Evolutionary conservation across 2,113 vertebrate genomes (phyloP).

Genomic region (Limanda limanda): DNA sequence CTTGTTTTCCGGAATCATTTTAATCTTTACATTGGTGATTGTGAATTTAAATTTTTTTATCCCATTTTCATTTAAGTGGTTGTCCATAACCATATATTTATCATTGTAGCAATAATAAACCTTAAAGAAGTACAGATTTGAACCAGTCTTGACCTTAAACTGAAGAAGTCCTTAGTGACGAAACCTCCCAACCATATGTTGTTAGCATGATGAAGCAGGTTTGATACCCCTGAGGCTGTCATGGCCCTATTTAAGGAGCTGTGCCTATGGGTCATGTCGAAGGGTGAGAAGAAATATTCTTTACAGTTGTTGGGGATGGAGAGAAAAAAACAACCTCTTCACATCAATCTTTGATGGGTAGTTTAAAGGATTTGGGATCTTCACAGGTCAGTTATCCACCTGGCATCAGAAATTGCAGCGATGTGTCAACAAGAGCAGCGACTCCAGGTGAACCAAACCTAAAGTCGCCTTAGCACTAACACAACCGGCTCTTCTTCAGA

Average conservation of each 20-base stretch:
- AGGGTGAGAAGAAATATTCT: background rate
- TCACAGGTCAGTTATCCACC: background rate
- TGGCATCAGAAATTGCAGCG: background rate
- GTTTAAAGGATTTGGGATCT: background rate
- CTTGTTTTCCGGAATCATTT: background rate
- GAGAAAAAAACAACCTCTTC: background rate
- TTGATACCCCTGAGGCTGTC: background rate
- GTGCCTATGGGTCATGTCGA: background rate
- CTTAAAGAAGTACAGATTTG: too few relatives aligned
- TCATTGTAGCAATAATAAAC: too few relatives aligned
- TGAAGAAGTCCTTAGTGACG: too few relatives aligned
- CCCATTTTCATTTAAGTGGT: too few relatives aligned
- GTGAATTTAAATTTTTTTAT: too few relatives aligned
- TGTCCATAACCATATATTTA: too few relatives aligned
- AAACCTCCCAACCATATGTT: background rate
- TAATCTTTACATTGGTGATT: background rate
- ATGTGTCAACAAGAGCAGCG: background rate
- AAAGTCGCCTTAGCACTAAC: background rate
- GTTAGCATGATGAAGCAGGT: background rate
- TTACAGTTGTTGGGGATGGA: background rate
- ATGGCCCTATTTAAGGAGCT: background rate
- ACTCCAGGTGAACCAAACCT: slow-evolving; percentile 14
- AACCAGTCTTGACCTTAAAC: too few relatives aligned
- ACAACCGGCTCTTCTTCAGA: background rate
- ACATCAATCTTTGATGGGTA: background rate